Evolutionary conservation across 2,113 vertebrate species (phyloP).

Genomic region (Galeopterus variegatus): DNA sequence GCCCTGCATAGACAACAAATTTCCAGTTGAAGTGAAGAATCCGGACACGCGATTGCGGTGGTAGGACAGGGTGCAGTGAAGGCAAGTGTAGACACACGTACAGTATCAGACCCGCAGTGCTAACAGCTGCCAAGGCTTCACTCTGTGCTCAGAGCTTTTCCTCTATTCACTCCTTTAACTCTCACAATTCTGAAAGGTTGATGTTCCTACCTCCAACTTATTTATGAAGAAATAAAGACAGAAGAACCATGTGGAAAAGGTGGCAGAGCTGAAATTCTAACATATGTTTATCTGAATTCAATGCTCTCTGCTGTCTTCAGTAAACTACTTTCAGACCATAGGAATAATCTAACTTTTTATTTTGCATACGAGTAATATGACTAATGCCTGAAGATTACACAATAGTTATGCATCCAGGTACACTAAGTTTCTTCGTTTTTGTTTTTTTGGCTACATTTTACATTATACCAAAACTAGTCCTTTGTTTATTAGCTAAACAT

Average conservation of each 20-base stretch:
- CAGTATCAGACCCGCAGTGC: no score
- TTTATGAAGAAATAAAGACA: background rate
- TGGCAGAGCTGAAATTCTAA: background rate
- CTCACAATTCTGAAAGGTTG: background rate
- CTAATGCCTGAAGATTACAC: background rate
- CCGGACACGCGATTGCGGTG: accelerated
- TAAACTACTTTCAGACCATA: background rate
- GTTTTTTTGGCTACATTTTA: background rate
- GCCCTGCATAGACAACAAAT: background rate
- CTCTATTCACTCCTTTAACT: background rate
- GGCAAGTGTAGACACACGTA: background rate
- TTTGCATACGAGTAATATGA: background rate
- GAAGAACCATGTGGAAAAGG: background rate
- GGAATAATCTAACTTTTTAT: background rate
- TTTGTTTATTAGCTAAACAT: background rate
- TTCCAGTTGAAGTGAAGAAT: background rate
- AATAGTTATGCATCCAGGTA: background rate
- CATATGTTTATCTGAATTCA: background rate
- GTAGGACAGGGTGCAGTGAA: background rate
- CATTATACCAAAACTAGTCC: background rate
- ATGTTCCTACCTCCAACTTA: background rate
- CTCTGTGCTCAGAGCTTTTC: background rate
- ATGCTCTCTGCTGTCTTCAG: background rate
- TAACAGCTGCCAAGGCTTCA: background rate
- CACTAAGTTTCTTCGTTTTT: background rate